phyloP scores from a whole-genome alignment of 2,888 invertebrate species.

The Drosophila parthenogenetica region DNA sequence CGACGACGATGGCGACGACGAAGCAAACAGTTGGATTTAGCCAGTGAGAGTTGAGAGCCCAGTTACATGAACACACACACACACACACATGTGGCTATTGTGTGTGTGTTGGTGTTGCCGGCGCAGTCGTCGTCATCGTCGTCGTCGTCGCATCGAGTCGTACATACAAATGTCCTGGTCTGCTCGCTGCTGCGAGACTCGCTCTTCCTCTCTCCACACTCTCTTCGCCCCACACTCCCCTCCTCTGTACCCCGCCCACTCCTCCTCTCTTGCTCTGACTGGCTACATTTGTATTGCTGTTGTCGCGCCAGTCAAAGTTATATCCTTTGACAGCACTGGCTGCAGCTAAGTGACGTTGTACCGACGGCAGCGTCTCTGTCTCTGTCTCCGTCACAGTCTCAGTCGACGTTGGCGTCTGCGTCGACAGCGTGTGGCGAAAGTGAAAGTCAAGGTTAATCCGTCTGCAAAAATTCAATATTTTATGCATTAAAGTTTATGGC shows the following conservation, averaged over 20 bases:
- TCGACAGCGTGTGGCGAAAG: slow-evolving; percentile 75
- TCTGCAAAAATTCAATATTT: slow-evolving; percentile 84
- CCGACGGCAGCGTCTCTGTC: slow-evolving; percentile 25
- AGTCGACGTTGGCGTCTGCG: slow-evolving; percentile 22
- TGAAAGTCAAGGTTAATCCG: slow-evolving; percentile 85
- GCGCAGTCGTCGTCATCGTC: slow-evolving; percentile 49
- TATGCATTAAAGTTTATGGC: slow-evolving; percentile 83
- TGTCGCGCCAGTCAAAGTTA: slow-evolving; percentile 78
- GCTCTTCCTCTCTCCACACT: background rate
- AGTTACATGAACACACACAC: slow-evolving; percentile 16
- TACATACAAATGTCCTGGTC: slow-evolving; percentile 79
- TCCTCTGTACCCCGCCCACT: background rate
- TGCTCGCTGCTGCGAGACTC: slow-evolving; percentile 40
- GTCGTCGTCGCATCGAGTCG: slow-evolving; percentile 60
- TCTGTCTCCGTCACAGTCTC: slow-evolving; percentile 33
- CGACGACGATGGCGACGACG: slow-evolving; percentile 63
- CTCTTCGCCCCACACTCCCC: slow-evolving; percentile 13
- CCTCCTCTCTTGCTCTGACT: background rate
- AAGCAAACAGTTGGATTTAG: slow-evolving; percentile 66
- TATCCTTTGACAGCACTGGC: slow-evolving; percentile 83
- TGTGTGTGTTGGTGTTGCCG: slow-evolving; percentile 22
- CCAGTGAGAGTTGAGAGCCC: slow-evolving; percentile 65
- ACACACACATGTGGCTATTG: slow-evolving; percentile 24
- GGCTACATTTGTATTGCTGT: slow-evolving; percentile 77
- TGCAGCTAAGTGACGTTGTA: slow-evolving; percentile 49